Evolutionary conservation across 2,113 vertebrate species (phyloP).

Genomic region (human): GRCh38 chr11:30593501-30594000

Average conservation of each 20-base stretch:
- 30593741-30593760: background rate
- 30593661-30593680: background rate
- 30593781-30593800: conserved; percentile 41
- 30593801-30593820: background rate
- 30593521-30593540: background rate
- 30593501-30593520: background rate
- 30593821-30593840: background rate
- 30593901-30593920: conserved; percentile 15
- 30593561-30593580: background rate
- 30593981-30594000: background rate
- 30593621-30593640: background rate
- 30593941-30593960: background rate
- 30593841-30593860: conserved; percentile 6
- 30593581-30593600: background rate
- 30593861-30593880: background rate
- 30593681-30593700: background rate
- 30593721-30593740: conserved; percentile 38
- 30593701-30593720: conserved; percentile 37
- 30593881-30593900: background rate
- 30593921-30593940: conserved; percentile 21
- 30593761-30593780: conserved; percentile 9
- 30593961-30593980: background rate
- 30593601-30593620: background rate
- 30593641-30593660: background rate
- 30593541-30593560: background rate